Evolutionary conservation across 2,797 vertebrate genomes (phyloP), one percentile per base, ranked within the genome.

Genomic region (Rhodeus uyekii): DNA sequence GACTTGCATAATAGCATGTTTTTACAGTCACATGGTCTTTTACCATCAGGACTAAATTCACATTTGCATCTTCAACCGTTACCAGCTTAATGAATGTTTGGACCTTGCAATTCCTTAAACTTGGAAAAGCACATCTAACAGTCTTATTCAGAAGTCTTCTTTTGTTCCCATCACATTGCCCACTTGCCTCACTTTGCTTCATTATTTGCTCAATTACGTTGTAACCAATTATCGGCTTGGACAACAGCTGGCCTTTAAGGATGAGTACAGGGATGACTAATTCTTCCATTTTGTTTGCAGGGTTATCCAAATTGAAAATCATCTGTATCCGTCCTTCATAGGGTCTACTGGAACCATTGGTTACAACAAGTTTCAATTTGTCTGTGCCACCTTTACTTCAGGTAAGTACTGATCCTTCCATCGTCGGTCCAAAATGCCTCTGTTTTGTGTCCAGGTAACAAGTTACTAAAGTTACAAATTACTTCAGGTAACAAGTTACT

Each of bases 161-260:
- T 32, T 36, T 53, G 22, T 9, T 4, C 29, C 18, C 22, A 71
- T 8, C 24, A 39, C 60, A 22, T 8, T 29, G 36, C 18, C 32
- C 34, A 60, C 16, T 78, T 5, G 10, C 22, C 14, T 69, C 48
- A 68, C 5, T 69, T 19, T 83, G 24, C 8, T 72, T 71, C 24
- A 83, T 3, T 63, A 85, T 78, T 48, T 68, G 75, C 10, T 86
- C 60, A 36, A 82, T 87, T 3, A 82, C 83, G 68, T 86, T 84
- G 18, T 58, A 87, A 5, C 78, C 85, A 44, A 85, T 1, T 2
- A 87, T 87, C 4, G 85, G 78, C 8, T 71, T 55, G 27, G 78
- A 61, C 53, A 83, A 22, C 27, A 34, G 55, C 7, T n/a, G 22
- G 5, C 77, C 78, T 77, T 77, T 81, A 18, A 83, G 69, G 2